These are phyloP conservation scores for Cheilosia grossa DNA, from an alignment of 2,888 invertebrate species.

Conservation along the genomic window DNA sequence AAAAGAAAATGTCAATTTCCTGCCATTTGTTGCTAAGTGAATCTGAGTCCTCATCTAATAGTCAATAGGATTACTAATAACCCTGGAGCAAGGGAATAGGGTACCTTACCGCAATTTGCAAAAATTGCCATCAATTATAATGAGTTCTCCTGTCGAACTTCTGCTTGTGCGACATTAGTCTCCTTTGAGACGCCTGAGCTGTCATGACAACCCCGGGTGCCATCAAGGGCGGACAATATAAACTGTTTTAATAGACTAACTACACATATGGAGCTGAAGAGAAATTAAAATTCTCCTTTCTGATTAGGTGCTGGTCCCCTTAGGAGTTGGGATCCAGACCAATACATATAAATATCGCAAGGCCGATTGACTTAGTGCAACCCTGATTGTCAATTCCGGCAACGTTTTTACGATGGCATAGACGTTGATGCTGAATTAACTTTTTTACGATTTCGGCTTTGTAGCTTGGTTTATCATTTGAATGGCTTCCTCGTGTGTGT, in stretches of 20 bases:
- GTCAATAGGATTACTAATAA: conserved; percentile 42
- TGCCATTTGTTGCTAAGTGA: background rate
- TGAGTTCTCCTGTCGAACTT: background rate
- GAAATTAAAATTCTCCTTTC: conserved; percentile 26
- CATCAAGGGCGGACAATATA: background rate
- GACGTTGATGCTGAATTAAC: conserved; percentile 43
- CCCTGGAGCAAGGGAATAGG: background rate
- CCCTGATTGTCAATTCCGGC: conserved; percentile 44
- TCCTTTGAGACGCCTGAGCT: conserved; percentile 42
- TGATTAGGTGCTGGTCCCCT: background rate
- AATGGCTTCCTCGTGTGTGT: background rate
- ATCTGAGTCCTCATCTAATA: conserved; percentile 15
- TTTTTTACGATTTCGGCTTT: conserved; percentile 26
- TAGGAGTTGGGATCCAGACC: conserved; percentile 14
- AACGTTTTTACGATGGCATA: conserved; percentile 47
- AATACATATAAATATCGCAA: conserved; percentile 18
- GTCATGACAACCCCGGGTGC: background rate
- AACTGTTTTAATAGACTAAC: conserved; percentile 20
- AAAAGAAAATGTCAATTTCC: background rate
- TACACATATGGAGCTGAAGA: conserved; percentile 18
- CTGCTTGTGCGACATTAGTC: background rate
- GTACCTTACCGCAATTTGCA: conserved; percentile 5
- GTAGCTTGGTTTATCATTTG: background rate
- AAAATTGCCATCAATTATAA: conserved; percentile 41
- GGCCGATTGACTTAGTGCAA: conserved; percentile 19